These are phyloP conservation scores for Deilephila elpenor DNA, from an alignment of 2,888 invertebrate species.

Conservation along the genomic window DNA sequence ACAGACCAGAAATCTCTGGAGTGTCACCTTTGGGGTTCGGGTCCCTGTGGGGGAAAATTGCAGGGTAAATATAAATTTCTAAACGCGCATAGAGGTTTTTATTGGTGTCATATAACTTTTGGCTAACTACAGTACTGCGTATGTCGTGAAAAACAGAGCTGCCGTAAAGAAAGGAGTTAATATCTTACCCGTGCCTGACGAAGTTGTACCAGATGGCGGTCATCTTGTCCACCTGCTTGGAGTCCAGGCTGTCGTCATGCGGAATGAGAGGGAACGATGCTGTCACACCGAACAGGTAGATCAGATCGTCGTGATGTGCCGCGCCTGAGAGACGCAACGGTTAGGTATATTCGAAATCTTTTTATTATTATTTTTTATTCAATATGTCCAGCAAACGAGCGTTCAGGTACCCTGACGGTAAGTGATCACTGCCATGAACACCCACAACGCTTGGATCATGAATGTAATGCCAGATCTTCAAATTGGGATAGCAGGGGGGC, in stretches of 20 bases:
- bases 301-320: conserved; percentile 76
- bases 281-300: conserved; percentile 75
- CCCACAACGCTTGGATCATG: too few relatives aligned
- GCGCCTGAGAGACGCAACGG: conserved; percentile 55
- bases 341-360: too few relatives aligned
- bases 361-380: too few relatives aligned
- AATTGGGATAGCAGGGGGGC: too few relatives aligned
- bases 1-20: conserved; percentile 42
- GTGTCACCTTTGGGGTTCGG: conserved; percentile 50
- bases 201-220: conserved; percentile 77
- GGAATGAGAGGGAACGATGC: conserved; percentile 66
- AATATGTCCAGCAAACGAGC: too few relatives aligned
- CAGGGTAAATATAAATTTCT: conserved; percentile 61
- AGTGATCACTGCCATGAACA: too few relatives aligned
- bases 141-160: too few relatives aligned
- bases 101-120: too few relatives aligned
- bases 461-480: too few relatives aligned
- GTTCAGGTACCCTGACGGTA: too few relatives aligned
- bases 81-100: too few relatives aligned
- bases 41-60: conserved; percentile 44
- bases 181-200: conserved; percentile 70
- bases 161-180: not conserved
- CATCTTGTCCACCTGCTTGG: conserved; percentile 67
- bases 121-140: too few relatives aligned
- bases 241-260: conserved; percentile 58